phyloP scores from a whole-genome alignment of 37 sponge, comb jelly and placozoan genomes.

The Oscarella lobularis region DNA sequence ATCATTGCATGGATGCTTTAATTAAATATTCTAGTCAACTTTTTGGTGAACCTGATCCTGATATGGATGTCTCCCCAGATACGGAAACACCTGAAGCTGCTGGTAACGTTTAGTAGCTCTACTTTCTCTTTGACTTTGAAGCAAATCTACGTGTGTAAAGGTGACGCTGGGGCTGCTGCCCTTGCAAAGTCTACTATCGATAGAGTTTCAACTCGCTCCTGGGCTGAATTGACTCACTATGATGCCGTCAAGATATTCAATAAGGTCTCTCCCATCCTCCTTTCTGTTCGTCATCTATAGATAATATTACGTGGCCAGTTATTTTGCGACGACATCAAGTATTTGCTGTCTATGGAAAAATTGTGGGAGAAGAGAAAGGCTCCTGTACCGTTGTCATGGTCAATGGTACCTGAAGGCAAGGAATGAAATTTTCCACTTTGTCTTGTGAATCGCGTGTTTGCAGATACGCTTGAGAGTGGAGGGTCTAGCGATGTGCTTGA shows the following conservation, averaged over 20 bases:
- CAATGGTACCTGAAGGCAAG: not conserved
- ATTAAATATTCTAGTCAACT: constrained; percentile 55
- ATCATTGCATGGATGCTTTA: too few species aligned
- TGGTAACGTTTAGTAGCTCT: constrained; percentile 1
- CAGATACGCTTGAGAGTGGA: too few species aligned
- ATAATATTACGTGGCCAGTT: constrained; percentile 17
- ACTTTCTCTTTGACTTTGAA: not conserved
- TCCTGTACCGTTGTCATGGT: constrained; percentile 52
- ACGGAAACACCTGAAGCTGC: constrained; percentile 57
- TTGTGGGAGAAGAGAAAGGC: constrained; percentile 78
- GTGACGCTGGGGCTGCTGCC: not conserved
- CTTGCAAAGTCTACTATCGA: not conserved
- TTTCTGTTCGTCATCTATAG: not conserved
- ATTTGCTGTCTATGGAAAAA: constrained; percentile 91
- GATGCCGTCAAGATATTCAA: constrained; percentile 50
- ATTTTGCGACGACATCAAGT: constrained; percentile 74
- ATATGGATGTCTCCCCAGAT: constrained; percentile 95
- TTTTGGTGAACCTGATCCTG: constrained; percentile 94
- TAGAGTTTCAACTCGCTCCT: constrained; percentile 71
- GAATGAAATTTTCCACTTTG: too few species aligned
- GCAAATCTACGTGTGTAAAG: too few species aligned
- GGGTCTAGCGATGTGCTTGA: constrained; percentile 27
- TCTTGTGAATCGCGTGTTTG: too few species aligned
- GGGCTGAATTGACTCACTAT: constrained; percentile 74
- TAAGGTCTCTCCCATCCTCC: constrained; percentile 28